These are phyloP conservation scores for Leptinotarsa rubiginosa DNA, from an alignment of 2,888 invertebrate genomes.

Conservation along the genomic window DNA sequence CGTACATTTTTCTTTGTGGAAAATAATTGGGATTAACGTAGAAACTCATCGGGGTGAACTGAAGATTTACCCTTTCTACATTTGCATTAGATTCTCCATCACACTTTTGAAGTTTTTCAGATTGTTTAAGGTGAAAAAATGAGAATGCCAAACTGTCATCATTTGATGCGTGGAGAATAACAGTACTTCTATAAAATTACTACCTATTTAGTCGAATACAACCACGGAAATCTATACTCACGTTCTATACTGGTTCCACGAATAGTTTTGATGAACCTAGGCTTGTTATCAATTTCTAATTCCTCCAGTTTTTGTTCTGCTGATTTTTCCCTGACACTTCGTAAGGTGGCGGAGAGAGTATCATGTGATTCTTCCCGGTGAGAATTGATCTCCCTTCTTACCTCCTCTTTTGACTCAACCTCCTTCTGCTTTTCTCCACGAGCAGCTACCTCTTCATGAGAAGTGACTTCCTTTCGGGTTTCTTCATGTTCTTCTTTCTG, in stretches of 20 bases:
- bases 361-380: conserved; percentile 37
- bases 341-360: conserved; percentile 43
- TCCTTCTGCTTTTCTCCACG: conserved; percentile 23
- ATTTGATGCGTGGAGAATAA: too few species aligned
- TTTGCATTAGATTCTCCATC: too few species aligned
- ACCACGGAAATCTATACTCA: conserved; percentile 69
- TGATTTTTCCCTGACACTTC: conserved; percentile 51
- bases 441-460: neutral
- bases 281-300: conserved; percentile 70
- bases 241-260: conserved; percentile 84
- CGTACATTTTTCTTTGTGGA: too few species aligned
- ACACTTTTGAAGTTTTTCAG: too few species aligned
- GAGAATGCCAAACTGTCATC: too few species aligned
- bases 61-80: too few species aligned
- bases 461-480: conserved; percentile 13
- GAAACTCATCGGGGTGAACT: too few species aligned
- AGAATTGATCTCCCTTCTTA: conserved; percentile 16
- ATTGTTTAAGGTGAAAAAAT: too few species aligned
- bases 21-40: too few species aligned
- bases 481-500: conserved; percentile 14
- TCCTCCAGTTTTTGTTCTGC: conserved; percentile 56
- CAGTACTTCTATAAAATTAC: too few species aligned
- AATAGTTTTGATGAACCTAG: conserved; percentile 79
- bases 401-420: conserved; percentile 6
- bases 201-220: too few species aligned